Conservation (phyloP, 2,797 vertebrate species). For the Semotilus atromaculatus region DNA sequence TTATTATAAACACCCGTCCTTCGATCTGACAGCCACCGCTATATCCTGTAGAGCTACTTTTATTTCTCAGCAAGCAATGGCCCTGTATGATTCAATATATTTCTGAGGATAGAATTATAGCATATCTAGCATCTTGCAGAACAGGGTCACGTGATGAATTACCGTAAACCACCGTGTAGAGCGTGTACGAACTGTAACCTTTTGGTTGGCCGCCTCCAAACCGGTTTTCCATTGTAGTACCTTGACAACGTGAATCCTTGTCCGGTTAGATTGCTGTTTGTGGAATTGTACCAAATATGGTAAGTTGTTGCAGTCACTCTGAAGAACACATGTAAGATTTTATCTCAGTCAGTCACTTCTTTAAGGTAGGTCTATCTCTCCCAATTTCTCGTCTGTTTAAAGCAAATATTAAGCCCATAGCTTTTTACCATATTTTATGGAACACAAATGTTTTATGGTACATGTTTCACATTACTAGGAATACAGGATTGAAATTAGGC, state of each 20-base stretch:
- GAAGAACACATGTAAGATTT: neutral
- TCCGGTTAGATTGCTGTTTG: neutral
- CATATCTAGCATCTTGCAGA: constrained; percentile 19
- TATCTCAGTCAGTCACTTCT: neutral
- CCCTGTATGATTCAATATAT: neutral
- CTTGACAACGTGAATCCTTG: neutral
- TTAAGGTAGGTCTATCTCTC: neutral
- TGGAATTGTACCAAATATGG: neutral
- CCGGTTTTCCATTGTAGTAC: neutral
- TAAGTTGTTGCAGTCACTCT: neutral
- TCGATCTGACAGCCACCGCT: neutral
- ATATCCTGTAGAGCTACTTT: neutral
- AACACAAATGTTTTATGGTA: constrained; percentile 65
- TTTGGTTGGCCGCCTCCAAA: neutral
- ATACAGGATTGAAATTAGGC: constrained; percentile 58
- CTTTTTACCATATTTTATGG: constrained; percentile 78
- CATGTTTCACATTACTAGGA: constrained; percentile 52
- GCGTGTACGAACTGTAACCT: neutral
- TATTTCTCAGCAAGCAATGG: neutral
- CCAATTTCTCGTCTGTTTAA: neutral
- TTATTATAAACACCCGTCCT: neutral
- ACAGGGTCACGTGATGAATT: constrained; percentile 3
- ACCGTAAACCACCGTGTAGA: constrained; percentile 29
- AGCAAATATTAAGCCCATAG: constrained; percentile 36
- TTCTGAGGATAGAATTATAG: neutral